Conservation (phyloP, 1,140 invertebrate genomes). For the Drosophila carrolli region DNA sequence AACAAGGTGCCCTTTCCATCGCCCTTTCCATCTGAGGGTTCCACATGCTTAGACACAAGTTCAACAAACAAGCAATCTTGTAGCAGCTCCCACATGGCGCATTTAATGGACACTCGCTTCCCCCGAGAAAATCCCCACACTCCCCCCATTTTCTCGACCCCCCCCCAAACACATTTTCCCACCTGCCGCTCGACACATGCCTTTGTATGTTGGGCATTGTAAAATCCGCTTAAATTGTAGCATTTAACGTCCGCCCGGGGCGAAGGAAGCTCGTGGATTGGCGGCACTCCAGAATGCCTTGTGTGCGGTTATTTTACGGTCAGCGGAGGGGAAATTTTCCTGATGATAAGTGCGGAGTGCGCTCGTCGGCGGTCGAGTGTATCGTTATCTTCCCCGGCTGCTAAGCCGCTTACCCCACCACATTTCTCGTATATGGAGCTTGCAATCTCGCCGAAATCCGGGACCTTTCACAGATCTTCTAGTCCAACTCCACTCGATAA, state of each 20-base stretch:
- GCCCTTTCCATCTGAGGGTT: not conserved
- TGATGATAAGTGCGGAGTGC: slow-evolving; percentile 27
- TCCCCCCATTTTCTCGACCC: not conserved
- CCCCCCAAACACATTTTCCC: not conserved
- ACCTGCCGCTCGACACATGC: slow-evolving; percentile 16
- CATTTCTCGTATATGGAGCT: too few relatives aligned
- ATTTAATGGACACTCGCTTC: slow-evolving; percentile 35
- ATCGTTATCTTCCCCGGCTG: slow-evolving; percentile 29
- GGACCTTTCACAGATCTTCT: too few relatives aligned
- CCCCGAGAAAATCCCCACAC: not conserved
- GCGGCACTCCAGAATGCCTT: slow-evolving; percentile 24
- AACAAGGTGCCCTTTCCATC: slow-evolving; percentile 1
- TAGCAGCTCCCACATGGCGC: slow-evolving; percentile 16
- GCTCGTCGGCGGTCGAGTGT: slow-evolving; percentile 24
- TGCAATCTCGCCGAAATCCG: too few relatives aligned
- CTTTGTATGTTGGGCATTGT: slow-evolving; percentile 32
- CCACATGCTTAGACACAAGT: slow-evolving; percentile 26
- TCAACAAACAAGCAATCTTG: slow-evolving; percentile 34
- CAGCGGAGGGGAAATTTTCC: slow-evolving; percentile 18
- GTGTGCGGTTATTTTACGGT: slow-evolving; percentile 44
- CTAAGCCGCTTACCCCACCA: slow-evolving; percentile 40
- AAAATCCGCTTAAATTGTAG: slow-evolving; percentile 61
- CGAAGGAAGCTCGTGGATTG: slow-evolving; percentile 11
- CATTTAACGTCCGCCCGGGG: slow-evolving; percentile 42
- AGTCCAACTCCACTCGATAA: too few relatives aligned